phyloP scores from a whole-genome alignment of 1,140 invertebrate species.

The Steinernema khuongi region DNA sequence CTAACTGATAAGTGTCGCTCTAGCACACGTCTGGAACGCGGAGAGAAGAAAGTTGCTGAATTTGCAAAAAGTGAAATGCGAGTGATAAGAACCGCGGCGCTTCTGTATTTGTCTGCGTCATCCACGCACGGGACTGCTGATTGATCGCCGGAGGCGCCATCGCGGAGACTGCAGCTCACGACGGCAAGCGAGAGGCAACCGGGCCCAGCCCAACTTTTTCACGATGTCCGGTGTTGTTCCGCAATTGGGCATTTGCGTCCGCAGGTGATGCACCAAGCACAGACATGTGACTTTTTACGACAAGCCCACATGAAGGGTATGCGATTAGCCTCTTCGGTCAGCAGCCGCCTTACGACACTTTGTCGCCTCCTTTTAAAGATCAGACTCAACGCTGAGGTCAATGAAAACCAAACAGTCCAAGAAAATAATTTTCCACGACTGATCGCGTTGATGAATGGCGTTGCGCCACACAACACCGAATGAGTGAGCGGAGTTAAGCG shows the following conservation, averaged over 20 bases:
- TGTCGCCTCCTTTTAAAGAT: neutral
- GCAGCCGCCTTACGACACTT: neutral
- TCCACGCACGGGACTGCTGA: neutral
- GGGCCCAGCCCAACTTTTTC: slow-evolving; percentile 12
- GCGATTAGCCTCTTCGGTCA: neutral
- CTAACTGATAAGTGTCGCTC: neutral
- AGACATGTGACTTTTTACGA: slow-evolving; percentile 10
- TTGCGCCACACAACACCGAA: neutral
- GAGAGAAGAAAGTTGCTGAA: neutral
- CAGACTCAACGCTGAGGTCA: neutral
- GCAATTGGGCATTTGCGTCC: neutral
- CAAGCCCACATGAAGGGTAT: neutral
- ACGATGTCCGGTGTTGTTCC: neutral
- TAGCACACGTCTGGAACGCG: slow-evolving; percentile 13
- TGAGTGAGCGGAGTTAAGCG: neutral
- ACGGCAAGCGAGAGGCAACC: neutral
- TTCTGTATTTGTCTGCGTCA: slow-evolving; percentile 7
- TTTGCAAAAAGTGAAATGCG: neutral
- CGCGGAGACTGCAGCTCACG: neutral
- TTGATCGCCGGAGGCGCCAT: neutral
- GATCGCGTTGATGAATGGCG: neutral
- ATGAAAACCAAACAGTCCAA: neutral
- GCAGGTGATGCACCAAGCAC: neutral
- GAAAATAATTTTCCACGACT: neutral
- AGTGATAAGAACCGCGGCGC: neutral